These are phyloP conservation scores for Coryphaenoides rupestris DNA, from an alignment of 2,113 vertebrate species.

Conservation along the genomic window DNA sequence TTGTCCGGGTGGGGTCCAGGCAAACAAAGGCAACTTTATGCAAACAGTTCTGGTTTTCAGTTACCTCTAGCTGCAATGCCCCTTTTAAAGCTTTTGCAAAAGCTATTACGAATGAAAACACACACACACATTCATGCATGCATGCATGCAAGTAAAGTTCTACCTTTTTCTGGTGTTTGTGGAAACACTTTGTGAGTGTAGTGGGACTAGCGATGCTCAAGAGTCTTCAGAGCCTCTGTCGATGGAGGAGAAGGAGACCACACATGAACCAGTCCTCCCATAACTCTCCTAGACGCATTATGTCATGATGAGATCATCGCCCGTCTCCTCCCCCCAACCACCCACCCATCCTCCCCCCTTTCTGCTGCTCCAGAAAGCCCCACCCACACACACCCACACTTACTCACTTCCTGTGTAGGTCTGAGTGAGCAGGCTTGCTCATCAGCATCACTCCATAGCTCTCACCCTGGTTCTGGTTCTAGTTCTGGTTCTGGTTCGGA, in stretches of 20 bases:
- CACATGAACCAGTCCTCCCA: conserved; percentile 38
- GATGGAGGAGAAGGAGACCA: conserved; percentile 10
- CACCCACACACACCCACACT: too few species aligned
- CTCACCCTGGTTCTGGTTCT: neutral
- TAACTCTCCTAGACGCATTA: conserved; percentile 35
- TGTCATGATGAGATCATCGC: conserved; percentile 31
- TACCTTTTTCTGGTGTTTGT: too few species aligned
- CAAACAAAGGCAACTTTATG: conserved; percentile 31
- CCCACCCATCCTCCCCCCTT: conserved; percentile 30
- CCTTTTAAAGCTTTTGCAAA: neutral
- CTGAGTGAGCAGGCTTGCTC: neutral
- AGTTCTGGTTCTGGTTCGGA: too few species aligned
- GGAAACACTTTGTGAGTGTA: neutral
- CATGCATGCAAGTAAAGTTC: too few species aligned
- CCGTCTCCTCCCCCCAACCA: neutral
- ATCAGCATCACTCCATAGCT: conserved; percentile 4
- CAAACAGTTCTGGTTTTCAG: conserved; percentile 33
- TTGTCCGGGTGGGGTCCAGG: conserved; percentile 12
- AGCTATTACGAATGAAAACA: neutral
- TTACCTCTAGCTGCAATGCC: conserved; percentile 5
- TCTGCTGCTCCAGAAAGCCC: neutral
- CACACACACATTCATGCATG: too few species aligned
- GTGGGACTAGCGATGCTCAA: too few species aligned
- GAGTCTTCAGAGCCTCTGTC: too few species aligned
- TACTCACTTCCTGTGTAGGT: neutral